A percentile compares a stretch with the other conserved stretches of the same genome.
Evolutionary conservation across 2,888 invertebrate species (phyloP).

Genomic region (Polydrusus tereticollis): DNA sequence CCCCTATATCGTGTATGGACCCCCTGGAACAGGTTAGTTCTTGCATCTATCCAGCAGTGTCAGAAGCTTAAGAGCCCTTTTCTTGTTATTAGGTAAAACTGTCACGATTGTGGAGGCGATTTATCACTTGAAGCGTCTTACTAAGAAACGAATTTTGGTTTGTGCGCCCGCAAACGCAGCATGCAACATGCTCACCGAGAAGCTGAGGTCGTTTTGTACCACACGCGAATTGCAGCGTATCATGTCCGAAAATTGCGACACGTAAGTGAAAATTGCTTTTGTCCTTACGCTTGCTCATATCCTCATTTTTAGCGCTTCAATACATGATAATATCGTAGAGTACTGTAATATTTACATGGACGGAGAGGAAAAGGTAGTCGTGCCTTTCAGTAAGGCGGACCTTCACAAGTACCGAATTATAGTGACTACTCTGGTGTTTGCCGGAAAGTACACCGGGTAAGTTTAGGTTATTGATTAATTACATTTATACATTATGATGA

Average conservation of each 20-base stretch:
- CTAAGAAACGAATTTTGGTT: conserved; percentile 71
- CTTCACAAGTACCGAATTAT: conserved; percentile 73
- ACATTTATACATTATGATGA: neutral
- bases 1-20: conserved; percentile 89
- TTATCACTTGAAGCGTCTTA: conserved; percentile 66
- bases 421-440: conserved; percentile 74
- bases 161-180: conserved; percentile 81
- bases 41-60: neutral
- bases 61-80: neutral
- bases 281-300: neutral
- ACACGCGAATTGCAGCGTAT: conserved; percentile 67
- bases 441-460: conserved; percentile 62
- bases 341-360: conserved; percentile 60
- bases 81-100: conserved; percentile 72
- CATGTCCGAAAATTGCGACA: conserved; percentile 64
- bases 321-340: conserved; percentile 55
- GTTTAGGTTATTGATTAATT: neutral
- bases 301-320: conserved; percentile 53
- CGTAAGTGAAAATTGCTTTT: conserved; percentile 56
- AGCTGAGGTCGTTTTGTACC: conserved; percentile 57
- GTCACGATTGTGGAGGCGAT: conserved; percentile 81
- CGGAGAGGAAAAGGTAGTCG: conserved; percentile 60
- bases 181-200: conserved; percentile 75
- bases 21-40: conserved; percentile 80
- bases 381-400: conserved; percentile 66